phyloP scores from a whole-genome alignment of 2,797 vertebrate species.

The Pseudochirops cupreus region DNA sequence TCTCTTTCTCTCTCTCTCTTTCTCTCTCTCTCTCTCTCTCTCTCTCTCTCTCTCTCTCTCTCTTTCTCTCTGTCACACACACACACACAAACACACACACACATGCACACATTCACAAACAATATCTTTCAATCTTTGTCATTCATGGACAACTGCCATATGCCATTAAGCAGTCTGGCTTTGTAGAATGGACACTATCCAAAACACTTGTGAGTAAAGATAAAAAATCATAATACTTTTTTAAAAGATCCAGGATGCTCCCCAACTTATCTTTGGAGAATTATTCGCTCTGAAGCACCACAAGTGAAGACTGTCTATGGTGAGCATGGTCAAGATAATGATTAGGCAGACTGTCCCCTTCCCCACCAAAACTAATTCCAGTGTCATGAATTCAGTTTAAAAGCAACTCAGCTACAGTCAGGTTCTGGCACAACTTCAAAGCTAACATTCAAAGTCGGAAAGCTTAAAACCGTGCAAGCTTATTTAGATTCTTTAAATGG shows the following conservation, averaged over 20 bases:
- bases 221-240: slow-evolving; percentile 64
- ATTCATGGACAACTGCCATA: slow-evolving; percentile 64
- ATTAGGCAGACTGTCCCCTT: slow-evolving; percentile 76
- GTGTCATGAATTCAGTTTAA: slow-evolving; percentile 82
- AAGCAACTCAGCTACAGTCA: slow-evolving; percentile 77
- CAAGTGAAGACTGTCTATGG: slow-evolving; percentile 76
- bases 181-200: slow-evolving; percentile 77
- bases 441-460: slow-evolving; percentile 83
- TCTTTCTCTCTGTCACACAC: not conserved
- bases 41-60: not conserved
- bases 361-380: slow-evolving; percentile 80
- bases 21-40: not conserved
- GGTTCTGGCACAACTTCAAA: slow-evolving; percentile 85
- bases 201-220: slow-evolving; percentile 79
- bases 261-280: slow-evolving; percentile 82
- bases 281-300: slow-evolving; percentile 83
- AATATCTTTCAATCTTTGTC: not conserved
- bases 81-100: not conserved
- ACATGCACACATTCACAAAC: not conserved
- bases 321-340: slow-evolving; percentile 79
- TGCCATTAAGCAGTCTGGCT: slow-evolving; percentile 76
- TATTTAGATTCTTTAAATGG: slow-evolving; percentile 83
- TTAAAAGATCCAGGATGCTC: slow-evolving; percentile 80
- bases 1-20: not conserved
- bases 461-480: slow-evolving; percentile 81